Percentiles rank a stretch among this genome's conserved stretches.
These are phyloP conservation scores for Taeniopygia guttata DNA, from an alignment of 2,797 vertebrate species.

Conservation along the genomic window DNA sequence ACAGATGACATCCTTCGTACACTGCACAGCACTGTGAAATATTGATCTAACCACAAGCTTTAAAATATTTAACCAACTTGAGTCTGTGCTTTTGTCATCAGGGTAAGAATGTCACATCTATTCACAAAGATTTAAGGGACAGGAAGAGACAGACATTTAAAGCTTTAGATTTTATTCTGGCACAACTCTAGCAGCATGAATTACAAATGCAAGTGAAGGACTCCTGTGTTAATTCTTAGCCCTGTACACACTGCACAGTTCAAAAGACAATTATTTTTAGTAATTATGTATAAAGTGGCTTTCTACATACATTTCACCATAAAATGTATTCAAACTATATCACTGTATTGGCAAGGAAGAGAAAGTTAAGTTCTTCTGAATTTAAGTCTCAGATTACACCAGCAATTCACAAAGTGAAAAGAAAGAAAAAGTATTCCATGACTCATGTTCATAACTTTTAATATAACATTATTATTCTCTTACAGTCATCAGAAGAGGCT, in stretches of 20 bases:
- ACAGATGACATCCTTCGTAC: background rate
- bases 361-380: background rate
- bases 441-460: background rate
- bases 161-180: background rate
- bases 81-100: background rate
- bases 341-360: background rate
- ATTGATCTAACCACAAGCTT: slow-evolving; percentile 24
- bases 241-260: background rate
- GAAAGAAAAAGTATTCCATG: background rate
- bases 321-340: background rate
- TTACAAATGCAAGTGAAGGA: background rate
- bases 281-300: background rate
- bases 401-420: rapidly evolving
- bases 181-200: background rate
- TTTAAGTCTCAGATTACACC: background rate
- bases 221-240: background rate
- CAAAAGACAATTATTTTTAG: slow-evolving; percentile 9
- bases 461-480: background rate
- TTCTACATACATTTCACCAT: background rate
- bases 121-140: slow-evolving; percentile 11
- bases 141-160: background rate
- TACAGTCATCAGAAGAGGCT: background rate
- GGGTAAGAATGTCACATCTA: slow-evolving; percentile 12
- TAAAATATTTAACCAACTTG: slow-evolving; percentile 44
- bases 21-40: background rate